Base-by-base conservation (phyloP, 1,140 invertebrate species). In the Scaptomyza montana region DNA sequence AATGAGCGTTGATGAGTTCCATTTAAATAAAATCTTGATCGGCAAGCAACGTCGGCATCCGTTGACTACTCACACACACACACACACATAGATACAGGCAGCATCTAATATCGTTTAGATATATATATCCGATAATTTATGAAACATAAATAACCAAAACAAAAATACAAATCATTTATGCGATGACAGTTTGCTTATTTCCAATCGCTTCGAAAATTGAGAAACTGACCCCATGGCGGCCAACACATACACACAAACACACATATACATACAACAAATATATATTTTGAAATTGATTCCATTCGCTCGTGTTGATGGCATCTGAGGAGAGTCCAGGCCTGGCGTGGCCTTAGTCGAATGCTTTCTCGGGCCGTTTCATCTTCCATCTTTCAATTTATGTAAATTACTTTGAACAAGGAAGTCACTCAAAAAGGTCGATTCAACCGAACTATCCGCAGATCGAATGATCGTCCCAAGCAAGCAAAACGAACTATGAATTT, bases 11-110 rank as follows among this genome's bases (percentile, higher is more conserved):
- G 85, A 89, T 89, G 85, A 89, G 74, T 89, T 89, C 85, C 85
- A 89, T 89, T 89, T 89, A 89, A 89, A 89, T 89, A 89, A 89
- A 89, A 89, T 89, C 86, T 89, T 89, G 86, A 89, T 90, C 86
- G 30, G 30, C 30, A 33, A 33, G 30, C 30, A 33, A 7, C 7
- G 36, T 51, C 62, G 74, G 78, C 81, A 80, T 80, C 81, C 80
- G 76, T 72, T 75, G 63, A 49, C 51, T 47, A 46, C 66, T 47
- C 66, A 70, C 60, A 78, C 53, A 64, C 19, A 46, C 28, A 55
- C 51, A 30, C 36, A 49, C 41, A 41, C 19, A 36, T 9, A 13
- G 16, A 43, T 16, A 43, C 21, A 33, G 30, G 7, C 7, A 60
- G 64, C 61, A 65, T 77, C 74, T 65, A 77, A 89, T 84, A 89